Base-by-base conservation (phyloP, 2,113 vertebrate genomes). In the Cyphomyrus plagiostoma region DNA sequence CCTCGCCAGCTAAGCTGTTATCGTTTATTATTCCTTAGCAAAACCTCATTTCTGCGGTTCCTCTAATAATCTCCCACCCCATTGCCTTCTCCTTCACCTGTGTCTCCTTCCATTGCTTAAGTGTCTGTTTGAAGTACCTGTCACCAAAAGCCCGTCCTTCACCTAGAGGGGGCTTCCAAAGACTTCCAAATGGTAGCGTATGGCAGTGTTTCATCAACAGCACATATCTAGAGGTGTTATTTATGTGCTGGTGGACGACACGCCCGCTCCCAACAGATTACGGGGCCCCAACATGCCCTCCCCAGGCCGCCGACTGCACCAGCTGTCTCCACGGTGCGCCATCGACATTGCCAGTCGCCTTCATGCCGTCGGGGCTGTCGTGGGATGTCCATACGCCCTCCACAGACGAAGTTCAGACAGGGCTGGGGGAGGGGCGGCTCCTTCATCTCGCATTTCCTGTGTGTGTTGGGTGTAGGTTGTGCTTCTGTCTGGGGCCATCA, bases 181-280 rank as follows among this genome's bases (percentile, higher is more conserved):
- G 39, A 86, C 89, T 86, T 49, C 52, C 35, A 85, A 85, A 86
- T 80, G 30, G 39, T 85, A 45, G 42, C 21, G 74, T 86, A 45
- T 88, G 11, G 23, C 90, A 91, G 92, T 91, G 87, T 85, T 26
- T 6, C 89, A 92, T 93, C 92, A 92, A 91, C 88, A 23, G 91
- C 85, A 92, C 19, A 89, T 92, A 89, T 90, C 91, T 90, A 56
- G 66, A 19, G 92, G 91, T 90, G 91, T 93, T 92, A 91, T 92
- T 92, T 90, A 91, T 92, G 91, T 82, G 92, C 92, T 92, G 92
- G 90, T 90, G 93, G 91, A 93, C 91, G 92, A 91, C 92, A 90
- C 93, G 93, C 93, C 94, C 94, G 94, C 93, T 94, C 93, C 93
- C 88, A n/a, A 87, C 90, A 93, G 94, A 93, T 94, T 94, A 93